Evolutionary conservation across 1,140 invertebrate species (phyloP).

Genomic region (Monochamus saltuarius): DNA sequence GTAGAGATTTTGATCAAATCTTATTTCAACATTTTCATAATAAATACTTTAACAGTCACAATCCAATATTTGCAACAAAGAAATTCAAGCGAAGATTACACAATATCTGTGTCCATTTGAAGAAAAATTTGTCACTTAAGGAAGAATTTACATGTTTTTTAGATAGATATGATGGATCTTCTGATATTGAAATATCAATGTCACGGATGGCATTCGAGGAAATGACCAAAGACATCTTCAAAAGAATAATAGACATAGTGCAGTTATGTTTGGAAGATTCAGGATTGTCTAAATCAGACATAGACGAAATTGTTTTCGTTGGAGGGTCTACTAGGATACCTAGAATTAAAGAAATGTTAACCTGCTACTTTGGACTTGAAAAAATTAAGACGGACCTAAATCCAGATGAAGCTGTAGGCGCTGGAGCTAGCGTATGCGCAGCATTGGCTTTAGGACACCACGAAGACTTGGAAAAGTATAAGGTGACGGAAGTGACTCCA

Average conservation of each 20-base stretch:
- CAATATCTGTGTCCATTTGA: background rate
- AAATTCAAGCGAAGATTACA: slow-evolving; percentile 12
- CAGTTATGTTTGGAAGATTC: slow-evolving; percentile 24
- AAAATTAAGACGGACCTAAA: slow-evolving; percentile 38
- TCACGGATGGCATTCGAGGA: slow-evolving; percentile 73
- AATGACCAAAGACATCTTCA: slow-evolving; percentile 68
- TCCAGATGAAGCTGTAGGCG: slow-evolving; percentile 48
- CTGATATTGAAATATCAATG: slow-evolving; percentile 62
- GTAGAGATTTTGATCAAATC: slow-evolving; percentile 70
- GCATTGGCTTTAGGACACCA: slow-evolving; percentile 14
- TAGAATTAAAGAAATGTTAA: slow-evolving; percentile 53
- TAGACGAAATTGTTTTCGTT: slow-evolving; percentile 64
- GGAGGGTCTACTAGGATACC: slow-evolving; percentile 67
- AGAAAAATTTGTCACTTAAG: slow-evolving; percentile 11
- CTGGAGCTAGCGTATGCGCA: slow-evolving; percentile 29
- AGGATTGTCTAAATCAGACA: slow-evolving; percentile 31
- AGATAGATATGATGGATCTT: slow-evolving; percentile 63
- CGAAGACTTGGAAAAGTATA: slow-evolving; percentile 12
- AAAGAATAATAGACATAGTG: slow-evolving; percentile 41
- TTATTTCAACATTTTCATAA: slow-evolving; percentile 36
- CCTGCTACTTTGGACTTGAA: slow-evolving; percentile 55
- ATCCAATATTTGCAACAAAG: slow-evolving; percentile 1
- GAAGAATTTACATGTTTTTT: slow-evolving; percentile 8
- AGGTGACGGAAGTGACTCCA: slow-evolving; percentile 29
- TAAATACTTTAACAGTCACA: slow-evolving; percentile 47